These are phyloP conservation scores for Oncorhynchus mykiss DNA, from an alignment of 2,113 vertebrate species.

Conservation along the genomic window DNA sequence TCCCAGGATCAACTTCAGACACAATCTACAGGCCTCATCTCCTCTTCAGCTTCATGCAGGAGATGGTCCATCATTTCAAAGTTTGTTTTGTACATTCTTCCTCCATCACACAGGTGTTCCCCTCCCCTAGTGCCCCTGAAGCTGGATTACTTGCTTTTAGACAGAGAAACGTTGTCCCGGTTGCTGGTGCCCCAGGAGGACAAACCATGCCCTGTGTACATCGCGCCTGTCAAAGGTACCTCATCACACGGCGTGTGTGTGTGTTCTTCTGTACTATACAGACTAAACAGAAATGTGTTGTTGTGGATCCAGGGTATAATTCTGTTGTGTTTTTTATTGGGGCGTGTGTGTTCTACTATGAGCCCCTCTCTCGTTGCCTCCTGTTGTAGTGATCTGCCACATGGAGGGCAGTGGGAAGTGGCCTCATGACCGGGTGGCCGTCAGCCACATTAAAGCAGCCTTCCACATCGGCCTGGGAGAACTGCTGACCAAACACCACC, in stretches of 20 bases:
- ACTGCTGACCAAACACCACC: conserved; percentile 78
- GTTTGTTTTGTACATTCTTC: not conserved
- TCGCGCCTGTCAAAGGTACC: conserved; percentile 86
- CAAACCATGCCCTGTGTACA: conserved; percentile 86
- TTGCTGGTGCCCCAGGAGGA: conserved; percentile 75
- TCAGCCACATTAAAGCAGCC: conserved; percentile 86
- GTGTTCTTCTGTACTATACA: no score
- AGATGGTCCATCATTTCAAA: no score
- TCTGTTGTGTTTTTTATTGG: rapidly evolving
- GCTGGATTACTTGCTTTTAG: conserved; percentile 77
- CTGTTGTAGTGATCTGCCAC: conserved; percentile 85
- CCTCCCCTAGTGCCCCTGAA: conserved; percentile 80
- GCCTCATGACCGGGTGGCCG: conserved; percentile 86
- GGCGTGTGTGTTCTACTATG: no score
- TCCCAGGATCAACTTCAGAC: no score
- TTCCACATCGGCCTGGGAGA: conserved; percentile 89
- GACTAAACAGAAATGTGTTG: no score
- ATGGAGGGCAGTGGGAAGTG: conserved; percentile 97
- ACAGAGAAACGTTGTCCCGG: conserved; percentile 50
- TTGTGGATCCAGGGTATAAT: no score
- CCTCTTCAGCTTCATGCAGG: no score
- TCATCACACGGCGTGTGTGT: no score
- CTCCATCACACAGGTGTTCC: conserved; percentile 79
- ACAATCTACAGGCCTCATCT: no score
- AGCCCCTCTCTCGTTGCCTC: no score